Evolutionary conservation across 2,888 invertebrate genomes (phyloP).

Genomic region (Plebejus melissa): DNA sequence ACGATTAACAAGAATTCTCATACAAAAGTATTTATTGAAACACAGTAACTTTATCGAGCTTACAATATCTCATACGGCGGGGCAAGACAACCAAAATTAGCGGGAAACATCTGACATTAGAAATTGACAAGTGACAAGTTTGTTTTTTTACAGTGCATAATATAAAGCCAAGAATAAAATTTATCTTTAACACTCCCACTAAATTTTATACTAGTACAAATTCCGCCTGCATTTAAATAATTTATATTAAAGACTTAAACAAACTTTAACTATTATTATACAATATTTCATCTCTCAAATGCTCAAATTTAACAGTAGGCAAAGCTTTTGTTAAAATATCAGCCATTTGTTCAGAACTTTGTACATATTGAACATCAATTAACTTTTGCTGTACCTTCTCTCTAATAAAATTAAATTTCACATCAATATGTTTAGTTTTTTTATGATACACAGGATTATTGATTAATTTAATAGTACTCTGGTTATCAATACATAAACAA

Average conservation of each 20-base stretch:
- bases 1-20: too few species aligned
- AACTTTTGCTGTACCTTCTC: conserved; percentile 26
- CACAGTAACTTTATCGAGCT: not conserved
- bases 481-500: conserved; percentile 29
- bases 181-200: not conserved
- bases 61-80: too few species aligned
- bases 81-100: too few species aligned
- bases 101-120: too few species aligned
- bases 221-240: not conserved
- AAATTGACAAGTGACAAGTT: too few species aligned
- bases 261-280: not conserved
- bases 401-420: conserved; percentile 33
- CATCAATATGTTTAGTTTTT: conserved; percentile 34
- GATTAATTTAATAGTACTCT: conserved; percentile 31
- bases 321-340: not conserved
- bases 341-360: not conserved
- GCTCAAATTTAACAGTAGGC: not conserved
- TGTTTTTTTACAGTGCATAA: too few species aligned
- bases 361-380: not conserved
- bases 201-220: not conserved
- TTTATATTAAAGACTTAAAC: too few species aligned
- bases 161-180: too few species aligned
- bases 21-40: not conserved
- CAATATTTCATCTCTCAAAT: not conserved
- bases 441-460: conserved; percentile 34